Evolutionary conservation across 2,797 vertebrate species (phyloP), one percentile per base, ranked within the genome.

Genomic region (Sebastes trivittatus): DNA sequence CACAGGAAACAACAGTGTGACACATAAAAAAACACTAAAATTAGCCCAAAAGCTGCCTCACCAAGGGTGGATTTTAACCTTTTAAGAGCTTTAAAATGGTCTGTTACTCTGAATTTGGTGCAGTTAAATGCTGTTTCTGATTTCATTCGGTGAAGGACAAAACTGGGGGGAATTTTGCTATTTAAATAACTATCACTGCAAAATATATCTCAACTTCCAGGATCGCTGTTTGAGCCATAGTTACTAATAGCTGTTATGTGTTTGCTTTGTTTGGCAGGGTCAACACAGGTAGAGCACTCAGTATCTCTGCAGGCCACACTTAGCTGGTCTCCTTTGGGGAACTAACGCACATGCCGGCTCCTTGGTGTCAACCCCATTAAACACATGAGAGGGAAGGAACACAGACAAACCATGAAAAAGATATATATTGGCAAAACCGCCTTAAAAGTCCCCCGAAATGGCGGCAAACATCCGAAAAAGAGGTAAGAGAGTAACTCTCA

Each of bases 371-470:
- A 92, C 78, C 73, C 75, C 80, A 80, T 77, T 88, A 92, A 92
- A 94, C 94, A 92, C 94, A 94, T 94, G 94, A 95, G 91, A 95
- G 89, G 93, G 86, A 94, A 92, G 88, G 88, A 95, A 93, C 94
- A 93, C 86, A 94, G 91, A 84, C 87, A 94, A 94, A 96, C 90
- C 94, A 96, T 96, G 95, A 96, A 96, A 95, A 96, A 96, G 94
- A 96, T 96, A 88, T 96, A 96, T 92, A 96, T 96, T 89, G 95
- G 95, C 86, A 96, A 96, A 95, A 96, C 95, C 8, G 95, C 95
- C 87, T 94, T 95, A 92, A 96, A 96, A 95, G 95, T 94, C 75
- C 88, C 95, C 87, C 92, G 95, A 89, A 95, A 95, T 90, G 95
- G 95, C 73, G 90, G 95, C 88, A 96, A 96, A 92, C 95, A 96